Evolutionary conservation across 2,113 vertebrate species (phyloP).

Genomic region (Saccopteryx bilineata): DNA sequence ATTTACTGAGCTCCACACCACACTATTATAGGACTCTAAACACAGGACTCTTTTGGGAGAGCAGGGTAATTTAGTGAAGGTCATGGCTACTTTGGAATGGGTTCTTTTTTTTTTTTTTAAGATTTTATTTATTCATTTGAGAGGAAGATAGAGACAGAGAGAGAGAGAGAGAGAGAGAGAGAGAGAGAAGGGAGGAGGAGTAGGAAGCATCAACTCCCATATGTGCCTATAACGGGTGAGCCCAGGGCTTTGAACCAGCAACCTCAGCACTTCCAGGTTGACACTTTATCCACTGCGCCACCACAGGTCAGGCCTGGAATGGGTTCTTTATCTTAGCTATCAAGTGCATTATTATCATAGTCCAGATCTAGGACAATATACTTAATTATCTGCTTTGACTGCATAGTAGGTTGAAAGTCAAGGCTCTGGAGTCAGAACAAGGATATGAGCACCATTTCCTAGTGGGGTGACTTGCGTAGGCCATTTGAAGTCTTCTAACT

Average conservation of each 20-base stretch:
- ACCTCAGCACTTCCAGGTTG: too few species aligned
- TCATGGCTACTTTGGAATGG: neutral
- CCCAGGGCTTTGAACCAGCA: too few species aligned
- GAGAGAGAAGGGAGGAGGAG: too few species aligned
- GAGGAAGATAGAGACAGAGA: too few species aligned
- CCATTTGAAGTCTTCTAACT: neutral
- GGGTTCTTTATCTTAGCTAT: slow-evolving; percentile 26
- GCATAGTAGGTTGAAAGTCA: neutral
- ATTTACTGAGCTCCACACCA: neutral
- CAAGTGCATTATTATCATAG: slow-evolving; percentile 8
- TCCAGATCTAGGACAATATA: neutral
- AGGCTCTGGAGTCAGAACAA: slow-evolving; percentile 10
- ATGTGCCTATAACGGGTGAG: too few species aligned
- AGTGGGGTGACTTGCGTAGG: neutral
- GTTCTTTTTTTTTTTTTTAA: neutral
- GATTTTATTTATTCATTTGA: too few species aligned
- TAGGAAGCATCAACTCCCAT: too few species aligned
- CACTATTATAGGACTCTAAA: neutral
- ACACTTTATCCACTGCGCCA: too few species aligned
- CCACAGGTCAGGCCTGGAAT: neutral
- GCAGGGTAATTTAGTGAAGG: neutral
- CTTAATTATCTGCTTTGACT: neutral
- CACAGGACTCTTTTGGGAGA: neutral
- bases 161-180: too few species aligned
- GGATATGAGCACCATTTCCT: neutral